Conservation (phyloP, 2,797 vertebrate genomes). For the Catamblyrhynchus diadema region DNA sequence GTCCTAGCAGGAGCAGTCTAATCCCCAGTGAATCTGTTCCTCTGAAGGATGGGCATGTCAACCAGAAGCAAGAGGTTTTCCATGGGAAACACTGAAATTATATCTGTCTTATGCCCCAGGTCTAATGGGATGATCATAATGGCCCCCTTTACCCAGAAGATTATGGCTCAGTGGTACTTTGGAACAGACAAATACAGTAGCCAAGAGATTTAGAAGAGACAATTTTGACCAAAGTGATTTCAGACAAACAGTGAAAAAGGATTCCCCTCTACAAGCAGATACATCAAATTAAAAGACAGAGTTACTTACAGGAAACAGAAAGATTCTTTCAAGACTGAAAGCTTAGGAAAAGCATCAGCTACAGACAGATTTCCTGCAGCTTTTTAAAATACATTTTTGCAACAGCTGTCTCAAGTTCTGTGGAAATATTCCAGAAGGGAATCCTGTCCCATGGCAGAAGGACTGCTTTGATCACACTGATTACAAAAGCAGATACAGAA, state of each 20-base stretch:
- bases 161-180: background rate
- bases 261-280: background rate
- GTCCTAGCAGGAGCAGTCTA: background rate
- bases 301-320: constrained; percentile 15
- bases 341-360: constrained; percentile 29
- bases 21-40: background rate
- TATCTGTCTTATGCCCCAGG: background rate
- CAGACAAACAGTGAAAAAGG: background rate
- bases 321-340: constrained; percentile 29
- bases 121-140: background rate
- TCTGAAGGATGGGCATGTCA: background rate
- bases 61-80: background rate
- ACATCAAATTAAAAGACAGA: background rate
- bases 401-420: constrained; percentile 55
- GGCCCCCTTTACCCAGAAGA: background rate
- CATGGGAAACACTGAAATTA: background rate
- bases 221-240: background rate
- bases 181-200: background rate
- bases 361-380: constrained; percentile 27
- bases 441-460: constrained; percentile 15
- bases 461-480: constrained; percentile 56
- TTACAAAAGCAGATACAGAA: constrained; percentile 52
- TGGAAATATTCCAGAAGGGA: constrained; percentile 61
- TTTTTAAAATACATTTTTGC: constrained; percentile 32
- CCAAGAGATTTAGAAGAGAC: background rate